A percentile compares a stretch with the other conserved stretches of the same genome.
These are phyloP conservation scores for Spinus olivaceus DNA, from an alignment of 2,797 vertebrate genomes.

Conservation along the genomic window DNA sequence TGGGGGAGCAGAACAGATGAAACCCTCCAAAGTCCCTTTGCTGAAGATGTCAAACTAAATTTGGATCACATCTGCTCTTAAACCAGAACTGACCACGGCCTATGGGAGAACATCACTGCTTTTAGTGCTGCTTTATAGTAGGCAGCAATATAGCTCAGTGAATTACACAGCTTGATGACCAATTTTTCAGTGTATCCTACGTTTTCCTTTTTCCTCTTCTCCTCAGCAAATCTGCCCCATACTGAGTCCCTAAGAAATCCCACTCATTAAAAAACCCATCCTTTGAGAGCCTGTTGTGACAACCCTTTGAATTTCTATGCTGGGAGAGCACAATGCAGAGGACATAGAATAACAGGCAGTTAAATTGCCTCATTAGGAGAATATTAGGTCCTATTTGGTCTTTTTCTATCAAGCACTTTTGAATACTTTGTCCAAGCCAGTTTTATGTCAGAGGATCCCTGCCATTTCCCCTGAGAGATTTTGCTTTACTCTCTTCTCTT, in stretches of 20 bases:
- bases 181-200: not conserved
- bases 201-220: not conserved
- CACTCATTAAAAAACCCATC: slow-evolving; percentile 19
- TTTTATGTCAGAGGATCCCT: slow-evolving; percentile 1
- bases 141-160: not conserved
- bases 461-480: not conserved
- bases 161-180: not conserved
- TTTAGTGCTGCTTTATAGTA: not conserved
- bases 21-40: not conserved
- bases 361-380: slow-evolving; percentile 54
- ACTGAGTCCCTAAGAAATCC: slow-evolving; percentile 17
- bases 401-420: not conserved
- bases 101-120: not conserved
- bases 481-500: not conserved
- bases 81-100: not conserved
- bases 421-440: not conserved
- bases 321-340: slow-evolving; percentile 25
- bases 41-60: slow-evolving; percentile 19
- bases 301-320: slow-evolving; percentile 46
- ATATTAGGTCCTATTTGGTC: not conserved
- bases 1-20: not conserved
- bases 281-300: slow-evolving; percentile 49
- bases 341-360: slow-evolving; percentile 21
- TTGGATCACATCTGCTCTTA: accelerated
- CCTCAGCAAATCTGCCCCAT: slow-evolving; percentile 18